These are phyloP conservation scores for Anthopleura sola DNA, from an alignment of 64 coral and sea anemone species.

Conservation along the genomic window DNA sequence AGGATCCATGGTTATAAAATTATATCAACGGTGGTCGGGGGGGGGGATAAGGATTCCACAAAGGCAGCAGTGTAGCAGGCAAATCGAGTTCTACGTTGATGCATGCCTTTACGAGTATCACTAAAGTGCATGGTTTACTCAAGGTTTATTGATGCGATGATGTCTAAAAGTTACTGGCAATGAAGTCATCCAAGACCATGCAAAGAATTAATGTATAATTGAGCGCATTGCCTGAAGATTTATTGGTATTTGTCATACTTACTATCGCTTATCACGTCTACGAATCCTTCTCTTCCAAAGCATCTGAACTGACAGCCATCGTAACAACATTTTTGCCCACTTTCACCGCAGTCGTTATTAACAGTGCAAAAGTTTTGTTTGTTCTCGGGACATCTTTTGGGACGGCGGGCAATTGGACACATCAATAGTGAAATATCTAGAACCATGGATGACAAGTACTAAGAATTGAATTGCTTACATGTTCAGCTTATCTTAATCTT, in stretches of 20 bases:
- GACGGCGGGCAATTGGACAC: slow-evolving; percentile 16
- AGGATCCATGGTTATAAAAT: no score
- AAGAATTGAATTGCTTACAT: neutral
- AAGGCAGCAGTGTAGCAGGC: no score
- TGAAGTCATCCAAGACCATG: no score
- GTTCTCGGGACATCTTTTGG: slow-evolving; percentile 22
- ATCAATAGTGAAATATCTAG: slow-evolving; percentile 4
- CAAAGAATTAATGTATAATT: no score
- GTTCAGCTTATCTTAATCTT: neutral
- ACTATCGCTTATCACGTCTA: neutral
- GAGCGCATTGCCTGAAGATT: no score
- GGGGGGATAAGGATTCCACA: no score
- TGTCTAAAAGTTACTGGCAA: no score
- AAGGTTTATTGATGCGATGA: no score
- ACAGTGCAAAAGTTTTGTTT: slow-evolving; percentile 18
- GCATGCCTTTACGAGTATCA: no score
- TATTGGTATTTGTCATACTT: neutral
- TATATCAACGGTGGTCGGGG: no score
- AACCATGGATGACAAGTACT: neutral
- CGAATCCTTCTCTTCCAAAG: slow-evolving; percentile 13
- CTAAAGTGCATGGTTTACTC: no score
- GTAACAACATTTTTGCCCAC: slow-evolving; percentile 45
- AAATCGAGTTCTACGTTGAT: no score
- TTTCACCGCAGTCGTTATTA: slow-evolving; percentile 34
- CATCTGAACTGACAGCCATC: slow-evolving; percentile 35